Base-by-base conservation (phyloP, 2,888 invertebrate species). In the Melinaea menophilus region DNA sequence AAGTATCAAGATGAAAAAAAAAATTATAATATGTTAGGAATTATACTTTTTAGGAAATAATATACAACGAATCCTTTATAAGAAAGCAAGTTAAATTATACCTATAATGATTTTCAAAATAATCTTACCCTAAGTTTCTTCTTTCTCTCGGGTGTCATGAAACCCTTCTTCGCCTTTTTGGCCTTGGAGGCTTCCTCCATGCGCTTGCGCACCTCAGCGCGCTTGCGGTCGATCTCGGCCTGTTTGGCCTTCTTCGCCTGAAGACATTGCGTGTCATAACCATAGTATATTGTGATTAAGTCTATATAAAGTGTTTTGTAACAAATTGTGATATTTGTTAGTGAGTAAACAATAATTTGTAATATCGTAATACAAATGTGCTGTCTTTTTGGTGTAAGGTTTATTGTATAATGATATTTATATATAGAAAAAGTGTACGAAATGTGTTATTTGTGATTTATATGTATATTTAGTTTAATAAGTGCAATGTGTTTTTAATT, bases 121-220 rank as follows among this genome's bases (percentile, higher is more conserved):
- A 31, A 47, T 66, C 95, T 93, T 85, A 98, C 98, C 94, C 99
- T 96, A 85, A 99, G 97, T 92, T 99, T 98, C 97, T 99, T 99
- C 96, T 99, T 99, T 92, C 99, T 98, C 92, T 99, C 99, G 71
- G 99, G 98, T 83, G 99, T 98, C 97, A 98, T 98, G 95, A 99
- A 99, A 94, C 99, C 99, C 93, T 99, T 99, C 96, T 99, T 99
- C 88, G 97, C 98, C 93, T 98, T 98, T 93, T 99, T 99, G 87
- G 97, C 97, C 89, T 97, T 97, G 90, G 98, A 97, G 92, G 98
- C 98, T 91, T 98, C 98, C 92, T 99, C 99, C 94, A 99, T 96
- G 87, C 98, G 97, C 93, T 97, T 97, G 91, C 98, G 96, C 91
- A 99, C 98, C 92, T 99, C 98, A 86, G 98, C 98, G 92, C 98